Evolutionary conservation across 2,888 invertebrate genomes (phyloP), one percentile per base, ranked within the genome.

Genomic region (Arge pagana): DNA sequence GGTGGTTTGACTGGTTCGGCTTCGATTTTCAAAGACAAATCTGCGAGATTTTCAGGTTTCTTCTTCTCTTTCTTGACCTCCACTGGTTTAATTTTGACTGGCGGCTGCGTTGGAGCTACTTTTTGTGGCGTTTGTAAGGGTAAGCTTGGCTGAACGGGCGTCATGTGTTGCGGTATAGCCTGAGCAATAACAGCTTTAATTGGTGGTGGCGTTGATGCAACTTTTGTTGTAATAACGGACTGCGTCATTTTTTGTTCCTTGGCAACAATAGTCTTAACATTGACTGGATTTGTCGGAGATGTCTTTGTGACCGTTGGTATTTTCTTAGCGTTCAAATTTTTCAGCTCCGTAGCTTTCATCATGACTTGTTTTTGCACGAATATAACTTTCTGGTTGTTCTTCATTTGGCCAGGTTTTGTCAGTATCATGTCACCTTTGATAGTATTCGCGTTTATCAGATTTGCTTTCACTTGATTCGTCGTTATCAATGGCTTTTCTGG

Each of bases 381-480:
- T 31, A 70, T 61, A 6, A 74, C 66, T 51, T 71, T 74, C 30
- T 64, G 69, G 61, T 67, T 72, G 40, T 60, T 66, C 16, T 67
- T 63, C 45, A 62, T 66, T 54, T 74, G 72, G 2, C 74, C 73
- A 7, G 74, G 72, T 53, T 74, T 75, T 3, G 76, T 73, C 18
- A 76, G 53, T 19, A 75, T 72, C 74, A 75, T 74, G 36, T 74
- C 75, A 3, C 72, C 73, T 49, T 73, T 74, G n/a, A 74, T 67
- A 71, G 74, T 76, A 43, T 75, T 76, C 8, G 74, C 67, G 50
- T 55, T 83, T 76, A 69, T 85, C 79, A 66, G 74, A 77, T 71
- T 79, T 71, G 64, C 83, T 79, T 64, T 83, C 72, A 65, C 79
- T 77, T 63, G 77, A 76, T 68, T 77, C 58, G 65, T 75, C 58